Evolutionary conservation across 2,113 vertebrate genomes (phyloP).

Genomic region (Semnornis frantzii): DNA sequence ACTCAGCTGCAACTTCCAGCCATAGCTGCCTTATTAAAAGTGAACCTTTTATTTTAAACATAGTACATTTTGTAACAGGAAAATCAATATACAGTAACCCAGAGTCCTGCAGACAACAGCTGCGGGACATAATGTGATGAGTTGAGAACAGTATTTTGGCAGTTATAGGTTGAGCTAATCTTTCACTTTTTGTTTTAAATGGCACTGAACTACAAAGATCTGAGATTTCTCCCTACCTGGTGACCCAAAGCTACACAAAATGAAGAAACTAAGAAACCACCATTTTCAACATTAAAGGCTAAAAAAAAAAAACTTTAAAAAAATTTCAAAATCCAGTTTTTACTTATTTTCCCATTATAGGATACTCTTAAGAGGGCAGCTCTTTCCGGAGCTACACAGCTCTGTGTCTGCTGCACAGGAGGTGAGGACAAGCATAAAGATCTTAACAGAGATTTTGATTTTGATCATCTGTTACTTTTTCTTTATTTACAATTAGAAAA

Average conservation of each 20-base stretch:
- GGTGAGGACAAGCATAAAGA: background rate
- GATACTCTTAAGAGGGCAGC: background rate
- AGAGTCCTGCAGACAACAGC: constrained; percentile 30
- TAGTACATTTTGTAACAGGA: constrained; percentile 51
- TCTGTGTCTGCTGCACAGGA: background rate
- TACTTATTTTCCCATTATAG: background rate
- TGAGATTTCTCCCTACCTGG: background rate
- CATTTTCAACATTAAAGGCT: background rate
- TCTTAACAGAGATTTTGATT: background rate
- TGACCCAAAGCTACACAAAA: background rate
- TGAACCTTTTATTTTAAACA: constrained; percentile 42
- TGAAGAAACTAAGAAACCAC: background rate
- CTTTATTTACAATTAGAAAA: background rate
- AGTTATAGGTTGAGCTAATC: background rate
- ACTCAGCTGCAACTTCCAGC: background rate
- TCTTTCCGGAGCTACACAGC: background rate
- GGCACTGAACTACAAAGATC: background rate
- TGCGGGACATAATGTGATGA: constrained; percentile 10
- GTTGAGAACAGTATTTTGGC: constrained; percentile 35
- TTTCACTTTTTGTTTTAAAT: constrained; percentile 16
- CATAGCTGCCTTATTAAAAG: constrained; percentile 12
- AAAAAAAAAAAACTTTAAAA: too few relatives aligned
- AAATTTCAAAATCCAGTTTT: background rate
- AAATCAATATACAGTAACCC: constrained; percentile 38
- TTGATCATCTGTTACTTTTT: background rate